Base-by-base conservation (phyloP, 2,888 invertebrate genomes). In the Elegia similella region DNA sequence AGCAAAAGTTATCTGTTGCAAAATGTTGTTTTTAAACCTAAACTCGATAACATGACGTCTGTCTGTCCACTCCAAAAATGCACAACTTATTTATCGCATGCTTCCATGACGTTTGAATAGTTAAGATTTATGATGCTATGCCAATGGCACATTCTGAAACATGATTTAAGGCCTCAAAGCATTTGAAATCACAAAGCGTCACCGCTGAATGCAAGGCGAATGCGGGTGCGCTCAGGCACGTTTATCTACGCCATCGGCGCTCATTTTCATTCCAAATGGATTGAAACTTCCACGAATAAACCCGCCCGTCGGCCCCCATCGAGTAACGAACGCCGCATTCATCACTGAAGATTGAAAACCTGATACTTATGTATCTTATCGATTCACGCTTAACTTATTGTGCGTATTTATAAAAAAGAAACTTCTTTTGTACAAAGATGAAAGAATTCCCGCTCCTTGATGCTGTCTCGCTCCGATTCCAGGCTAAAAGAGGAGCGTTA, bases 381-480 rank as follows among this genome's bases (percentile, higher is more conserved):
- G 54, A 44, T 55, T 55, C 54, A 44, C 54, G 54, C 44, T 55
- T 55, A 55, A 48, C 23, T 55, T 56, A 42, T 48, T 47, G 48
- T 58, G 62, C 58, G 59, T 58, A 60, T 62, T 62, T 64, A 64
- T 62, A 61, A 62, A 64, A 58, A 75, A 76, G 72, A 73, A 76
- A 42, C 75, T 83, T 78, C 76, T 74, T 80, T 78, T 80, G 75
- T 75, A 76, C 73, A 72, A 70, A 83, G 80, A 81, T 83, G 79
- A 85, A 85, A 86, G 86, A 78, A 80, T 78, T 76, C 78, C 78
- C 79, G 79, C 74, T 76, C 79, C 78, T 71, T 61, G 43, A 43
- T 61, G 46, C 64, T 55, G 55, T 82, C 80, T 62, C 69, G 61
- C 62, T 87, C 77, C 50, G 71, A 62, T 74, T 60, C 57, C 63